Conservation (phyloP, 2,888 invertebrate genomes). For the Diploptera punctata region DNA sequence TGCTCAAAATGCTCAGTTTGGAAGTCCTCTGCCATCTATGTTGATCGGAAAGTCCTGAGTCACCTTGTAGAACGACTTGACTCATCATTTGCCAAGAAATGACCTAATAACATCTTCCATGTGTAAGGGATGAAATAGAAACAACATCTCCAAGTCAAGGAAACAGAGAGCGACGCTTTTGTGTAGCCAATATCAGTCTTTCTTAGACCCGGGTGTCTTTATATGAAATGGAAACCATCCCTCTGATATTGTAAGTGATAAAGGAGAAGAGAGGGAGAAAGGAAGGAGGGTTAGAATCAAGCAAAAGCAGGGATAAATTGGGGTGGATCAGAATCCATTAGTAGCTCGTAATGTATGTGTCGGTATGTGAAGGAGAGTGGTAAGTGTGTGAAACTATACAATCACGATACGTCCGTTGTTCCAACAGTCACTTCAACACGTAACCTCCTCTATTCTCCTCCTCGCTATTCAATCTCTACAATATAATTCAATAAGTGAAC, state of each 20-base stretch:
- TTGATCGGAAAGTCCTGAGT: too few relatives aligned
- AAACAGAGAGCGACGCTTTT: not conserved
- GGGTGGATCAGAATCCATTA: conserved; percentile 19
- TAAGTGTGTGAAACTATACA: not conserved
- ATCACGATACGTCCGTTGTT: not conserved
- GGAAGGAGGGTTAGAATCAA: not conserved
- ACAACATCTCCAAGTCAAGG: not conserved
- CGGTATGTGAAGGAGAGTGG: conserved; percentile 2
- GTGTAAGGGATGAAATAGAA: too few relatives aligned
- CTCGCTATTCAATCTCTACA: too few relatives aligned
- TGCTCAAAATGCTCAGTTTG: too few relatives aligned
- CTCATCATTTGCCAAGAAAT: too few relatives aligned
- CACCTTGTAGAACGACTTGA: too few relatives aligned
- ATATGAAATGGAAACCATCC: not conserved
- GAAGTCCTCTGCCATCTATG: too few relatives aligned
- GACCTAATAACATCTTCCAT: too few relatives aligned
- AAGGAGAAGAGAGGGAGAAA: not conserved
- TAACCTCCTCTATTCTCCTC: too few relatives aligned
- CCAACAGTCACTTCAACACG: not conserved
- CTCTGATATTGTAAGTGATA: conserved; percentile 11
- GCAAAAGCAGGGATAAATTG: conserved; percentile 12
- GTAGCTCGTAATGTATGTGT: conserved; percentile 12
- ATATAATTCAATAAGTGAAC: too few relatives aligned
- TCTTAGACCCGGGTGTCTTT: not conserved
- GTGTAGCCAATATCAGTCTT: not conserved